Conservation (phyloP, 2,113 vertebrate genomes). For the Tyrannus savana region DNA sequence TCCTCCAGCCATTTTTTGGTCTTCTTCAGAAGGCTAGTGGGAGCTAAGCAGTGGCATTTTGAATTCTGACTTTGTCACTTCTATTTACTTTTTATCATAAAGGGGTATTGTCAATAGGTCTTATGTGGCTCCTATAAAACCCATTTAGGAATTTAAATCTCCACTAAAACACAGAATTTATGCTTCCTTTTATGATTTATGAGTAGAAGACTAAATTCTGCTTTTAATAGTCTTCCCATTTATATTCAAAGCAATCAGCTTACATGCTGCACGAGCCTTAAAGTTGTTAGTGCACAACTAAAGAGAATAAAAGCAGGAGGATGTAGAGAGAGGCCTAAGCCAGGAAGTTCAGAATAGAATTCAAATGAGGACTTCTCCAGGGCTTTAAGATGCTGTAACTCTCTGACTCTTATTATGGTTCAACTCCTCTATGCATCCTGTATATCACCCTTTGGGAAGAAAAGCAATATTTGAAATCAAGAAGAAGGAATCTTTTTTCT, state of each 20-base stretch:
- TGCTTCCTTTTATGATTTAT: slow-evolving; percentile 69
- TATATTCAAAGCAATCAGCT: slow-evolving; percentile 59
- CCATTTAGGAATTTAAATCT: slow-evolving; percentile 72
- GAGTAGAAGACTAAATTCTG: slow-evolving; percentile 51
- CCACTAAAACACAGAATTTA: slow-evolving; percentile 65
- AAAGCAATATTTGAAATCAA: slow-evolving; percentile 7
- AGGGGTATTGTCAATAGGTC: slow-evolving; percentile 68
- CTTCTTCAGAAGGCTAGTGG: slow-evolving; percentile 17
- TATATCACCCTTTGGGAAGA: neutral
- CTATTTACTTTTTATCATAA: slow-evolving; percentile 73
- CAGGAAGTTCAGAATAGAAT: slow-evolving; percentile 25
- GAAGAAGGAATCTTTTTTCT: neutral
- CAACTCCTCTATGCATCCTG: neutral
- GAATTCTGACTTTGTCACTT: slow-evolving; percentile 68
- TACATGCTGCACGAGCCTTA: slow-evolving; percentile 23
- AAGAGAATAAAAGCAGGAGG: slow-evolving; percentile 29
- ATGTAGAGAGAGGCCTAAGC: slow-evolving; percentile 9
- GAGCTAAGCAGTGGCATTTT: slow-evolving; percentile 40
- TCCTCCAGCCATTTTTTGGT: slow-evolving; percentile 28
- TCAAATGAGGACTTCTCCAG: slow-evolving; percentile 29
- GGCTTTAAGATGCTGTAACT: neutral
- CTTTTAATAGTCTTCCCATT: slow-evolving; percentile 57
- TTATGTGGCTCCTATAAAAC: slow-evolving; percentile 69
- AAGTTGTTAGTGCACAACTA: slow-evolving; percentile 46
- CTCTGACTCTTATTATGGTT: neutral